A percentile compares a stretch with the other conserved stretches of the same genome.
These are phyloP conservation scores for Rhinolophus sinicus DNA, from an alignment of 2,113 vertebrate genomes.

Conservation along the genomic window DNA sequence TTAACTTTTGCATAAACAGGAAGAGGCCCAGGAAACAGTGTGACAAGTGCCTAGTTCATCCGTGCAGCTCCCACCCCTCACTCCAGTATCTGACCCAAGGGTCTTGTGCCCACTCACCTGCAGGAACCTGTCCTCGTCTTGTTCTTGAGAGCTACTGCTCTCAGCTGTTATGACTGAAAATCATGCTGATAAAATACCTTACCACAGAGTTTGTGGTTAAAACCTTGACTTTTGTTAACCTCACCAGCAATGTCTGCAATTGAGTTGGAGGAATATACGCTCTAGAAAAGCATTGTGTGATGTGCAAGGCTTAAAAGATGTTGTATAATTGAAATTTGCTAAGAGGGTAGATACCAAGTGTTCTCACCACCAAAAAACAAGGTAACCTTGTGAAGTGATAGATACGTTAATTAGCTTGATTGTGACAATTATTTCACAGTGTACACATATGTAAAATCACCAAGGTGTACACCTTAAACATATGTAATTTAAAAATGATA, in stretches of 20 bases:
- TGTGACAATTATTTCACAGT: neutral
- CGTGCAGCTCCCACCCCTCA: neutral
- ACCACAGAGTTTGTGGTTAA: neutral
- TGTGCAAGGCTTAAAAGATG: neutral
- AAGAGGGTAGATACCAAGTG: neutral
- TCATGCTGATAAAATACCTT: neutral
- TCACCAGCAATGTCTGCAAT: neutral
- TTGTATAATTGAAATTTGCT: neutral
- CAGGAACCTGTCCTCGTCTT: neutral
- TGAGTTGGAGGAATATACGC: neutral
- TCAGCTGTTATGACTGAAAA: neutral
- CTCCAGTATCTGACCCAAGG: neutral
- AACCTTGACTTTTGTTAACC: neutral
- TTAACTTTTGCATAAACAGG: constrained; percentile 16
- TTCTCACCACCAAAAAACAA: neutral
- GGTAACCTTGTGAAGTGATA: neutral
- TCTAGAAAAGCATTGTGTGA: neutral
- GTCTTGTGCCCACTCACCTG: too few relatives aligned
- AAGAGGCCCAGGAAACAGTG: neutral
- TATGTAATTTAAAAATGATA: neutral
- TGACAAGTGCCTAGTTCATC: neutral
- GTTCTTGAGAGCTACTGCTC: neutral
- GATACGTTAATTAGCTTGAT: neutral
- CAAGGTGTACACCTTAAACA: neutral
- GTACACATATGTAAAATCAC: neutral